Evolutionary conservation across 2,888 invertebrate genomes (phyloP).

Genomic region (Lissocephala sabroskyi): DNA sequence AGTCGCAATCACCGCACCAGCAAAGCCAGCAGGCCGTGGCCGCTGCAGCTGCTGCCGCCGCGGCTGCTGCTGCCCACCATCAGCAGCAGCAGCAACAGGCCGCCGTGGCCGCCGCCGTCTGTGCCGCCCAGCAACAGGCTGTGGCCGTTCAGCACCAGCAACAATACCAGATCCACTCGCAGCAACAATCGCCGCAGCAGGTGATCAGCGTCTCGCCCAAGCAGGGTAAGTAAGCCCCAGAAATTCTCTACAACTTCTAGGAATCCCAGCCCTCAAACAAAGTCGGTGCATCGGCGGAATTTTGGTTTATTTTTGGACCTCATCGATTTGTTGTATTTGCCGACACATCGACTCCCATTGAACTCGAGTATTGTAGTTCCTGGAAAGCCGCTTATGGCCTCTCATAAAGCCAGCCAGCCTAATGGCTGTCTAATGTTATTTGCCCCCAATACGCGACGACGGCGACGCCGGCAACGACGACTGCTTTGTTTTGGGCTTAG

Average conservation of each 20-base stretch:
- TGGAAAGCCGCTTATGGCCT: slow-evolving; percentile 47
- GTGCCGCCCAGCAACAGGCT: slow-evolving; percentile 67
- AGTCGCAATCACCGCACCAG: slow-evolving; percentile 40
- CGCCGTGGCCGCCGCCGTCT: slow-evolving; percentile 62
- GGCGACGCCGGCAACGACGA: slow-evolving; percentile 13
- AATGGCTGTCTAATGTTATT: slow-evolving; percentile 59
- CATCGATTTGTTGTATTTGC: slow-evolving; percentile 41
- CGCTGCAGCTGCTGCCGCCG: slow-evolving; percentile 59
- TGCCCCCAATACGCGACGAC: slow-evolving; percentile 15
- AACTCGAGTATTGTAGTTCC: too few species aligned
- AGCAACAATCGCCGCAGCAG: slow-evolving; percentile 72
- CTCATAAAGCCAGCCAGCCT: slow-evolving; percentile 18
- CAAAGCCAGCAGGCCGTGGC: slow-evolving; percentile 59
- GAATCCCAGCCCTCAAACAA: too few species aligned
- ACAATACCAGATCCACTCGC: slow-evolving; percentile 72
- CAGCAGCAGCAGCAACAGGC: slow-evolving; percentile 64
- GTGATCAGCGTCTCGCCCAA: slow-evolving; percentile 70
- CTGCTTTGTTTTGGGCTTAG: slow-evolving; percentile 10
- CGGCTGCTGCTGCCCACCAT: slow-evolving; percentile 63
- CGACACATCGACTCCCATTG: too few species aligned
- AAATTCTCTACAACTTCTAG: too few species aligned
- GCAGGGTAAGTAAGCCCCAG: slow-evolving; percentile 65
- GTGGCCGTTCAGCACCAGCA: slow-evolving; percentile 65
- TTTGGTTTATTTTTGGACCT: slow-evolving; percentile 16
- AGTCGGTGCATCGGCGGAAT: too few species aligned